A percentile compares a stretch with the other conserved stretches of the same genome.
Evolutionary conservation across 2,888 invertebrate genomes (phyloP).

Genomic region (Leucoma salicis): DNA sequence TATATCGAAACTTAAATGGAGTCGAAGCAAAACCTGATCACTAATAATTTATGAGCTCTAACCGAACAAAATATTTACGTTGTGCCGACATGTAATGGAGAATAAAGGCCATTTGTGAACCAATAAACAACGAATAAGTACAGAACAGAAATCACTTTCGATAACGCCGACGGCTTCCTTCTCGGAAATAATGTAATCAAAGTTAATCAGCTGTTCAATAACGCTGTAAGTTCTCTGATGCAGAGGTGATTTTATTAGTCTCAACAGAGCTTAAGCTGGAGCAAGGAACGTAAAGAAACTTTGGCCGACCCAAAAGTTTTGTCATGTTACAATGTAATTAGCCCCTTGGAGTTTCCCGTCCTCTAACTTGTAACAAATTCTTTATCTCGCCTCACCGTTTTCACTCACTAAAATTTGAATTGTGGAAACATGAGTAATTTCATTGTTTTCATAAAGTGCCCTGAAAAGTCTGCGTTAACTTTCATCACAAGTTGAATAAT

Average conservation of each 20-base stretch:
- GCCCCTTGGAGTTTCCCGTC: constrained; percentile 62
- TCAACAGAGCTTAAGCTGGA: constrained; percentile 54
- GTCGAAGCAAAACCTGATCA: constrained; percentile 12
- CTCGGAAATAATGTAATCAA: constrained; percentile 31
- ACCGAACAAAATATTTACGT: constrained; percentile 22
- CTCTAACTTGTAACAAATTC: constrained; percentile 68
- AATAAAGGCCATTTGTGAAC: constrained; percentile 20
- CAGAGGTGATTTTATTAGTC: constrained; percentile 66
- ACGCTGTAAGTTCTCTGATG: constrained; percentile 56
- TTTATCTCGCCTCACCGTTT: constrained; percentile 68
- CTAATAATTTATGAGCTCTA: constrained; percentile 23
- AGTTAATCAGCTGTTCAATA: constrained; percentile 45
- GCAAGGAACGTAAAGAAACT: constrained; percentile 72
- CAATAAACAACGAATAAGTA: constrained; percentile 26
- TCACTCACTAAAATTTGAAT: constrained; percentile 64
- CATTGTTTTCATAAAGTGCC: constrained; percentile 20
- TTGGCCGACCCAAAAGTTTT: constrained; percentile 72
- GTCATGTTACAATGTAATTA: constrained; percentile 79
- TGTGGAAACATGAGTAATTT: constrained; percentile 36
- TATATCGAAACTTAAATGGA: constrained; percentile 11
- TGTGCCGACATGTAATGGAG: constrained; percentile 16
- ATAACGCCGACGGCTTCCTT: constrained; percentile 15
- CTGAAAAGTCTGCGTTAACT: background rate
- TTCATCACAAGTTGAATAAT: no score
- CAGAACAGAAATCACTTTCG: constrained; percentile 21